Evolutionary conservation across 2,888 invertebrate genomes (phyloP).

Genomic region (Oscheius myriophilus): DNA sequence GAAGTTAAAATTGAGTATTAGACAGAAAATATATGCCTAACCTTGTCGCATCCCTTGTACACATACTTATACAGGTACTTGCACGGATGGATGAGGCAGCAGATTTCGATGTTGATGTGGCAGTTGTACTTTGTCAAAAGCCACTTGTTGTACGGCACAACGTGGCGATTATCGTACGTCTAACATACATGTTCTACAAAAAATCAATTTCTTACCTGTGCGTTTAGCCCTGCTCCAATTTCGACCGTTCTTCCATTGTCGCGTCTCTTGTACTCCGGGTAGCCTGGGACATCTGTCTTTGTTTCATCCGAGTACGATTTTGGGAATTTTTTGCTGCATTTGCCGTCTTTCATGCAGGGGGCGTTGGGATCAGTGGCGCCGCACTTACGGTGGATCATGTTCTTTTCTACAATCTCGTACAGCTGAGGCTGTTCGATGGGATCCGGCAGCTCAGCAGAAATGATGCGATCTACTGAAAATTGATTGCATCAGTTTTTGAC

Average conservation of each 20-base stretch:
- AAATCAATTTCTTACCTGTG: no score
- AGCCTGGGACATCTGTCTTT: conserved; percentile 65
- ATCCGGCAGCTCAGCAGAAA: conserved; percentile 55
- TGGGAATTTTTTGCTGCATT: conserved; percentile 72
- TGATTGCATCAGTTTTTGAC: neutral
- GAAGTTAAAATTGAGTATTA: neutral
- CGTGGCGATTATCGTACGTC: conserved; percentile 66
- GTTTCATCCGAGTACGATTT: conserved; percentile 64
- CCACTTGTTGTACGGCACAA: conserved; percentile 70
- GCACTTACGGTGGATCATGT: conserved; percentile 64
- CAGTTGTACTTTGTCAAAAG: conserved; percentile 41
- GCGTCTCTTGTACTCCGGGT: conserved; percentile 69
- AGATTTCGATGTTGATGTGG: conserved; percentile 63
- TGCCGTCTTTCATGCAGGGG: conserved; percentile 71
- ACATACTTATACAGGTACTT: conserved; percentile 54
- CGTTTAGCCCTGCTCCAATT: neutral
- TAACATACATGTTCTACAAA: neutral
- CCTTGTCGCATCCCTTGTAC: conserved; percentile 56
- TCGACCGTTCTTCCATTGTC: conserved; percentile 42
- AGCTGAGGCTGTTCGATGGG: conserved; percentile 39
- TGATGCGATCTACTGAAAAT: conserved; percentile 31
- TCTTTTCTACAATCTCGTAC: conserved; percentile 36
- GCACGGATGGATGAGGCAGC: conserved; percentile 57
- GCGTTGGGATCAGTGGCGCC: conserved; percentile 54
- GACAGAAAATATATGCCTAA: neutral